Evolutionary conservation across 2,113 vertebrate species (phyloP), one percentile per base, ranked within the genome.

Genomic region (Xiphorhynchus elegans): DNA sequence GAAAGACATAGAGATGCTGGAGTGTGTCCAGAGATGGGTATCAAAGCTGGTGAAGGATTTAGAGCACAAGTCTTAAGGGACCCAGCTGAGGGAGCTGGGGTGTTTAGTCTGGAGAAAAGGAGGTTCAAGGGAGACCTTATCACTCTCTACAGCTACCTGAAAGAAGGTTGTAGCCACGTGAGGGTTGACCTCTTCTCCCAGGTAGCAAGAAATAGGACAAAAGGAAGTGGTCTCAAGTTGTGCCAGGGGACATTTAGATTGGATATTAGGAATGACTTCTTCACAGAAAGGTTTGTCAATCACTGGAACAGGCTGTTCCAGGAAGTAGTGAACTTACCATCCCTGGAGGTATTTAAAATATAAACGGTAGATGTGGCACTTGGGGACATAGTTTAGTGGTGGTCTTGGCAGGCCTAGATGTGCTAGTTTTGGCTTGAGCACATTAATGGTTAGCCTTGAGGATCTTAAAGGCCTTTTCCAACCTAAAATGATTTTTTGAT

Each of bases 111-210:
- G 50, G 9, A 64, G 21, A 1, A 53, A 39, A 64, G 33, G 39
- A 46, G 21, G 7, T 21, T 26, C 26, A 39, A 5, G 7, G 7
- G 29, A 11, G 59, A 47, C 29, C 40, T n/a, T 40, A 10, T 11
- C 0, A 0, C 23, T 74, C 39, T 37, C 13, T 23, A 1, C 2
- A 14, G 5, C 11, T 39, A 4, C 24, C n/a, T 47, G 50, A n/a
- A 39, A 56, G 18, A 12, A 10, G 17, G 7, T 2, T 47, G n/a
- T 17, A 64, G 14, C 28, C 40, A 39, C 40, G 0, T 47, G 3
- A 17, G 4, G 4, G 11, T n/a, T 0, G 0, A 7, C 19, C 12
- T 72, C 67, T 60, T 69, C 35, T 60, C 35, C 56, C 29, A 16
- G 19, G 37, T 72, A 74, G 12, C 23, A 15, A 74, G 50, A 35